These are phyloP conservation scores for Stenolophus ochropezus DNA, from an alignment of 2,888 invertebrate genomes.

Conservation along the genomic window DNA sequence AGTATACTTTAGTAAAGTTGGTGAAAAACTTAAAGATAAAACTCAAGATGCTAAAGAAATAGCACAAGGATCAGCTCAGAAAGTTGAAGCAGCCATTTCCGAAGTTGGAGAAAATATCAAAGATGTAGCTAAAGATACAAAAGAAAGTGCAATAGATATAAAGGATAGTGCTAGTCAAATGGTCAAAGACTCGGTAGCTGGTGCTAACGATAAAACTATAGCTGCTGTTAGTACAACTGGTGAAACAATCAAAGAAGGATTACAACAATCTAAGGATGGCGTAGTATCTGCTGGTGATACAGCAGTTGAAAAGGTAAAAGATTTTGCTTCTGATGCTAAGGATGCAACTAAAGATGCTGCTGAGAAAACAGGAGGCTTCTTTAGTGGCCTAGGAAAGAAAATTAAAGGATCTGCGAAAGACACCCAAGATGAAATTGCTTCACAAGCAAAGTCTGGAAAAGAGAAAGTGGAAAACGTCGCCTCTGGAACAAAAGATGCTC, in stretches of 20 bases:
- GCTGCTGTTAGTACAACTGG: neutral
- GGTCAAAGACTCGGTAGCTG: slow-evolving; percentile 38
- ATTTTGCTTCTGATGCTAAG: slow-evolving; percentile 65
- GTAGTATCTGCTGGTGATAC: slow-evolving; percentile 36
- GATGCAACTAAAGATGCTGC: slow-evolving; percentile 71
- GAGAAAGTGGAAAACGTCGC: slow-evolving; percentile 61
- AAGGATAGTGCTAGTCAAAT: slow-evolving; percentile 15
- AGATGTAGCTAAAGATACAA: slow-evolving; percentile 60
- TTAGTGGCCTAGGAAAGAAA: slow-evolving; percentile 50
- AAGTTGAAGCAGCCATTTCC: slow-evolving; percentile 23
- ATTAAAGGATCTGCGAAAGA: slow-evolving; percentile 14
- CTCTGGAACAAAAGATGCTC: slow-evolving; percentile 61
- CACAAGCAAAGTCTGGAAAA: slow-evolving; percentile 4
- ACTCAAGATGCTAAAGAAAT: slow-evolving; percentile 32
- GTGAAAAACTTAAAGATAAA: slow-evolving; percentile 34
- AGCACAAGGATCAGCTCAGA: slow-evolving; percentile 55
- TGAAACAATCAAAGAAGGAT: slow-evolving; percentile 34
- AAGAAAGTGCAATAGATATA: slow-evolving; percentile 50
- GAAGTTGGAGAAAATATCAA: slow-evolving; percentile 61
- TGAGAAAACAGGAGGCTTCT: slow-evolving; percentile 54
- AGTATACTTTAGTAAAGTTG: slow-evolving; percentile 49
- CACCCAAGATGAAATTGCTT: slow-evolving; percentile 51
- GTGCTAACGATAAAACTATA: slow-evolving; percentile 42
- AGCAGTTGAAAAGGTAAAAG: slow-evolving; percentile 51
- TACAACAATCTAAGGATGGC: slow-evolving; percentile 17